A percentile compares a stretch with the other conserved stretches of the same genome.
Evolutionary conservation across 2,113 vertebrate species (phyloP).

Genomic region (Calyptommatus sinebrachiatus): DNA sequence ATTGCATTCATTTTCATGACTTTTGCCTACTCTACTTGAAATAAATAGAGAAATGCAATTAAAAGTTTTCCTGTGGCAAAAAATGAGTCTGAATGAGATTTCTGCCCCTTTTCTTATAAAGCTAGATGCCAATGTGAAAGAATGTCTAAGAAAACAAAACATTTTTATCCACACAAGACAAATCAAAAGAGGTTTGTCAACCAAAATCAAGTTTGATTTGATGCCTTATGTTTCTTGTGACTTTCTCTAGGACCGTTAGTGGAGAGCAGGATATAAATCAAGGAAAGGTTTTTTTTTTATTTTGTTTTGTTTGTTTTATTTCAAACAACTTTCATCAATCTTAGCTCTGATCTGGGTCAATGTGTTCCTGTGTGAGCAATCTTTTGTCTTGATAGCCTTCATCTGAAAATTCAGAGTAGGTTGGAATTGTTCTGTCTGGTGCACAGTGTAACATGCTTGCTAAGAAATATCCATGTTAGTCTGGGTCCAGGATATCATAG

Average conservation of each 20-base stretch:
- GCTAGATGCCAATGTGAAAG: constrained; percentile 13
- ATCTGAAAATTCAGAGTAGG: neutral
- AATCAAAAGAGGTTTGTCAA: constrained; percentile 14
- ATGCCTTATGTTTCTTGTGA: no score
- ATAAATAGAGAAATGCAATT: constrained; percentile 1
- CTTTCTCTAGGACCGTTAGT: no score
- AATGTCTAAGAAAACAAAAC: neutral
- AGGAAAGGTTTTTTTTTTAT: neutral
- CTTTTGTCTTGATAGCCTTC: constrained; percentile 21
- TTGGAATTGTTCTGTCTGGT: constrained; percentile 31
- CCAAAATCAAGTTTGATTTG: no score
- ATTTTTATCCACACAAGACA: neutral
- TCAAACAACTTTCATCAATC: constrained; percentile 1
- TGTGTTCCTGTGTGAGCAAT: neutral
- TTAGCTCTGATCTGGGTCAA: constrained; percentile 10
- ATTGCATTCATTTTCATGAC: constrained; percentile 28
- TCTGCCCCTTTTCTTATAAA: constrained; percentile 5
- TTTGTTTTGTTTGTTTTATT: neutral
- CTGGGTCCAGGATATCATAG: neutral
- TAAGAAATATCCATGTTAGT: neutral
- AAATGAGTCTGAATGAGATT: constrained; percentile 5
- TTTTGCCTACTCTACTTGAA: constrained; percentile 38
- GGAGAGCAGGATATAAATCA: neutral
- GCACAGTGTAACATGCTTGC: neutral
- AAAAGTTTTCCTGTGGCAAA: constrained; percentile 28